phyloP scores from a whole-genome alignment of 2,888 invertebrate species.

The Pandemis corylana region DNA sequence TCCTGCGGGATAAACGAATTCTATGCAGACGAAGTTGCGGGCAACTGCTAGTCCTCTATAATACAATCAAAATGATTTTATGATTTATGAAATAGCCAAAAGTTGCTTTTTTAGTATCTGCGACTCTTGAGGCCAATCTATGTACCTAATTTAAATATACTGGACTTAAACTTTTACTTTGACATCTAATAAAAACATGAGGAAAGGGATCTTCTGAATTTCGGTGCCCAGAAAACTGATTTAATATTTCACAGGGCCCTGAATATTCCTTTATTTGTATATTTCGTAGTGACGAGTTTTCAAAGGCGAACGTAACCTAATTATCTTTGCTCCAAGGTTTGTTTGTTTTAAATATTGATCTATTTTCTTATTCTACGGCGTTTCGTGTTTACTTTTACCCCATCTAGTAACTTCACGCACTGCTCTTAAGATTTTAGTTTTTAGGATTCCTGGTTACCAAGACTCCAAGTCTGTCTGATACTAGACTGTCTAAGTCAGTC shows the following conservation, averaged over 20 bases:
- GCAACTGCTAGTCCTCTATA: too few relatives aligned
- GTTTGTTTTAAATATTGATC: constrained; percentile 3
- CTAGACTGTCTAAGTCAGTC: too few relatives aligned
- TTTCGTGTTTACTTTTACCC: background rate
- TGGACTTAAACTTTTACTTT: background rate
- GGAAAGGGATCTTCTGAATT: background rate
- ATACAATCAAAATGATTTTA: too few relatives aligned
- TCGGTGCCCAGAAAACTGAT: constrained; percentile 1
- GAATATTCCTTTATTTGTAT: constrained; percentile 8
- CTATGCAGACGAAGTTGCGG: too few relatives aligned
- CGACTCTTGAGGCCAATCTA: background rate
- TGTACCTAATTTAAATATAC: constrained; percentile 1
- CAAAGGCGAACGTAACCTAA: constrained; percentile 12
- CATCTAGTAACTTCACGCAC: background rate
- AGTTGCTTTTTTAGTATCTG: background rate
- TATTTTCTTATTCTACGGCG: background rate
- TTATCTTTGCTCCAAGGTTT: background rate
- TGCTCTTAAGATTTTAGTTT: too few relatives aligned
- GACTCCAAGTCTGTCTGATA: too few relatives aligned
- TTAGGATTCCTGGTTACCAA: too few relatives aligned
- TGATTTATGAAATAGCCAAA: background rate
- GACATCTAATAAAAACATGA: background rate
- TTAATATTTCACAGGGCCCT: background rate
- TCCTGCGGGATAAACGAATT: too few relatives aligned
- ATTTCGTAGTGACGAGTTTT: constrained; percentile 10